Conservation (phyloP, 2,888 invertebrate species). For the Drosophila kanekoi region DNA sequence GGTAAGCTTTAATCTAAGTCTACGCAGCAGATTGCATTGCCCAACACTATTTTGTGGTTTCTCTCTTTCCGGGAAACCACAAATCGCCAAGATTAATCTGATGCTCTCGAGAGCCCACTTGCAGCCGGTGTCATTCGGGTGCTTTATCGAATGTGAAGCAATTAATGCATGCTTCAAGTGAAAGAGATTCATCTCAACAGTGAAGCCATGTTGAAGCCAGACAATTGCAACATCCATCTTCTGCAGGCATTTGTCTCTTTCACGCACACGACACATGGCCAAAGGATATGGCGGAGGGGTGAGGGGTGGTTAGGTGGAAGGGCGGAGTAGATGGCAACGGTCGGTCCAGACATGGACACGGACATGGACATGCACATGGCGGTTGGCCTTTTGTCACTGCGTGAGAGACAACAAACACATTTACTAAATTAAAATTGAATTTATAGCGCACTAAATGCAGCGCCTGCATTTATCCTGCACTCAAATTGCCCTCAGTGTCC, state of each 20-base stretch:
- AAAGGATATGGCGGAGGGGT: slow-evolving; percentile 5
- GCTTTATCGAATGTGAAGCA: slow-evolving; percentile 56
- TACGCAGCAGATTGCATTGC: too few species aligned
- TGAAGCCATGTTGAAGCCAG: slow-evolving; percentile 60
- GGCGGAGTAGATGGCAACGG: too few species aligned
- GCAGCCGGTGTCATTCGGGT: slow-evolving; percentile 50
- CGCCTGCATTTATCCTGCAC: slow-evolving; percentile 44
- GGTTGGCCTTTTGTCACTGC: slow-evolving; percentile 60
- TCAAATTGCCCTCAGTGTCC: slow-evolving; percentile 44
- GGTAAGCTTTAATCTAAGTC: too few species aligned
- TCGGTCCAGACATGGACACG: slow-evolving; percentile 11
- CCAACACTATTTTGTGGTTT: too few species aligned
- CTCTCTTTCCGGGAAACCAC: not conserved
- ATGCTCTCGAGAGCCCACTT: slow-evolving; percentile 4
- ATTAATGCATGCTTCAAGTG: slow-evolving; percentile 59
- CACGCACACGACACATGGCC: slow-evolving; percentile 47
- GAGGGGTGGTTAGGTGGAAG: not conserved
- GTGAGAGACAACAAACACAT: slow-evolving; percentile 72
- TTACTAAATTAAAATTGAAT: slow-evolving; percentile 81
- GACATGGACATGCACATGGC: slow-evolving; percentile 47
- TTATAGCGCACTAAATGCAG: slow-evolving; percentile 81
- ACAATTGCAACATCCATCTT: slow-evolving; percentile 76
- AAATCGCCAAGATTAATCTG: slow-evolving; percentile 35
- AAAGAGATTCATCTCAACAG: slow-evolving; percentile 48
- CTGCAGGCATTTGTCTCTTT: slow-evolving; percentile 74